A percentile compares a stretch with the other conserved stretches of the same genome.
phyloP scores from a whole-genome alignment of 1,140 invertebrate species.

The Drosophila ironensis region DNA sequence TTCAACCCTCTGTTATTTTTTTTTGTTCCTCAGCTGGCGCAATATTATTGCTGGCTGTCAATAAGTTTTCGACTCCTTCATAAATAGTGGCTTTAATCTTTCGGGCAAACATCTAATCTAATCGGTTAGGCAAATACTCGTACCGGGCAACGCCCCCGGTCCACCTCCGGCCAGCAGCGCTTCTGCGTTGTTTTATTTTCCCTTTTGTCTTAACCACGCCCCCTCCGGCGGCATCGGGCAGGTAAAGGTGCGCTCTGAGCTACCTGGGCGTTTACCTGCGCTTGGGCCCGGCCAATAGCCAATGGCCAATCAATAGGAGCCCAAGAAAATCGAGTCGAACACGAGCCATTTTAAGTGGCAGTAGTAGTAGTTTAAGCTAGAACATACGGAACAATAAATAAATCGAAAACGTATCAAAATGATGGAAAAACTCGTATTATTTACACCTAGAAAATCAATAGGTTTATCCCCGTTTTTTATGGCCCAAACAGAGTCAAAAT shows the following conservation, averaged over 20 bases:
- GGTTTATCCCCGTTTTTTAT: not conserved
- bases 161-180: not conserved
- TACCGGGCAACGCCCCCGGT: conserved; percentile 48
- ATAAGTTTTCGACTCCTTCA: conserved; percentile 49
- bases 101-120: conserved; percentile 55
- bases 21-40: conserved; percentile 30
- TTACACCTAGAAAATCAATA: not conserved
- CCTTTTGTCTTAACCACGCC: not conserved
- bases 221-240: conserved; percentile 13
- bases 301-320: conserved; percentile 70
- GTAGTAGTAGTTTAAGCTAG: too few relatives aligned
- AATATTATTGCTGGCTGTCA: conserved; percentile 73
- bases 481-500: not conserved
- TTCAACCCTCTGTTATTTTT: not conserved
- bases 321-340: conserved; percentile 13
- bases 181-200: too few relatives aligned
- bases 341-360: too few relatives aligned
- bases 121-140: conserved; percentile 73
- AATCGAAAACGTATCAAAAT: too few relatives aligned
- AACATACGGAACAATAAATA: too few relatives aligned
- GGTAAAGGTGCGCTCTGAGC: conserved; percentile 25
- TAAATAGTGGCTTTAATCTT: conserved; percentile 27
- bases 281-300: conserved; percentile 60
- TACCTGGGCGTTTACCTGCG: not conserved
- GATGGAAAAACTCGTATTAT: conserved; percentile 3